These are phyloP conservation scores for Pseudomyrmex sp. DNA, from an alignment of 1,140 invertebrate genomes.

Conservation along the genomic window DNA sequence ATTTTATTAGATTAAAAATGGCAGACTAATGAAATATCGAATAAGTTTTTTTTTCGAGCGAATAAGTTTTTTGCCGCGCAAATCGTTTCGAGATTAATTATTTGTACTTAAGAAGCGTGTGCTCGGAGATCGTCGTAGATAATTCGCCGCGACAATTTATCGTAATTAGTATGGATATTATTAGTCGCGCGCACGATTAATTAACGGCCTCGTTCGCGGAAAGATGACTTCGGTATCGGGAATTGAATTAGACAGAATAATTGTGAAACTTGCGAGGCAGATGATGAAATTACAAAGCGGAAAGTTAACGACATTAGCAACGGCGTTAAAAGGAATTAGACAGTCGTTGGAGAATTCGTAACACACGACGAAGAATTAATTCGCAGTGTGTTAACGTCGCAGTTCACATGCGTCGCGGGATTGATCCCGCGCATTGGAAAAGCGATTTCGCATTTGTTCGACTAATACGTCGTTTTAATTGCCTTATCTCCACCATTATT, in stretches of 20 bases:
- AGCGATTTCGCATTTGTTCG: conserved; percentile 50
- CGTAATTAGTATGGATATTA: conserved; percentile 63
- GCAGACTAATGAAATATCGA: neutral
- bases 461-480: conserved; percentile 48
- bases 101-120: conserved; percentile 5
- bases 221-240: conserved; percentile 61
- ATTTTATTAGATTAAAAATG: conserved; percentile 7
- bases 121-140: conserved; percentile 12
- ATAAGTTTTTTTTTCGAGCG: neutral
- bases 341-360: conserved; percentile 65
- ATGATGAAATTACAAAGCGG: conserved; percentile 71
- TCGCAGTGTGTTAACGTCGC: conserved; percentile 68
- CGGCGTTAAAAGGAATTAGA: conserved; percentile 71
- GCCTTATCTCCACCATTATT: conserved; percentile 40
- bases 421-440: conserved; percentile 64
- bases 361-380: conserved; percentile 71
- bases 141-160: conserved; percentile 46
- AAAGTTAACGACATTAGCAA: conserved; percentile 64
- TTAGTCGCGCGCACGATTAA: conserved; percentile 67
- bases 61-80: neutral
- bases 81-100: neutral
- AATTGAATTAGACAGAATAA: conserved; percentile 72
- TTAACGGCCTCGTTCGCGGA: conserved; percentile 52
- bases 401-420: conserved; percentile 60
- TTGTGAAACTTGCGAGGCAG: conserved; percentile 71